Evolutionary conservation across 2,113 vertebrate species (phyloP).

Genomic region (Psittacula cyanocephala): DNA sequence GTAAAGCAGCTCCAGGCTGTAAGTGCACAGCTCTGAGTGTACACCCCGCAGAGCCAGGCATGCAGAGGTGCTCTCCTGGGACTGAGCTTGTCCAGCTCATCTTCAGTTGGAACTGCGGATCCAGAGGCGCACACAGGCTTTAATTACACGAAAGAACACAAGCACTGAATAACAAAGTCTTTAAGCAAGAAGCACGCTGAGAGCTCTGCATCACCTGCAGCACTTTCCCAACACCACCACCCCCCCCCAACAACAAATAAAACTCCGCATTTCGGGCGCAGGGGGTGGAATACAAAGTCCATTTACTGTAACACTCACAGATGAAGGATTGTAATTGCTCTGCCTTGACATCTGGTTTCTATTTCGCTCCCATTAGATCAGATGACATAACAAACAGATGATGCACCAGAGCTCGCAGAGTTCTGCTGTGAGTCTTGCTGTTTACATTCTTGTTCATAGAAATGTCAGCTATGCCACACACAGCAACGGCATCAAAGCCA

Average conservation of each 20-base stretch:
- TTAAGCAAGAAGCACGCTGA: not conserved
- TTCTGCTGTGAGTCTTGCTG: slow-evolving; percentile 31
- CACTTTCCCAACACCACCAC: not conserved
- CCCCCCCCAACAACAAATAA: not conserved
- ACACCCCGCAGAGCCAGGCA: not conserved
- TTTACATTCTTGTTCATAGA: slow-evolving; percentile 61
- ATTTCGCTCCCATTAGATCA: slow-evolving; percentile 54
- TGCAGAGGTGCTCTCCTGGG: not conserved
- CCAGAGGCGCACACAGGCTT: not conserved
- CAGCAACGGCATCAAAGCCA: not conserved
- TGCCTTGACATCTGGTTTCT: slow-evolving; percentile 68
- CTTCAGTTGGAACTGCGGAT: not conserved
- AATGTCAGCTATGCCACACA: slow-evolving; percentile 49
- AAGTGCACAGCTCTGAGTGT: not conserved
- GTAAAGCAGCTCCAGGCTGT: not conserved
- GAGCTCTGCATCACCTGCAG: not conserved
- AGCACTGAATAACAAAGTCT: slow-evolving; percentile 4
- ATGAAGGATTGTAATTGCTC: slow-evolving; percentile 21
- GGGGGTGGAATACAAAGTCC: not conserved
- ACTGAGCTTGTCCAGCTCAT: not conserved
- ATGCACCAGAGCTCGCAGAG: not conserved
- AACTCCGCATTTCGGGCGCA: not conserved
- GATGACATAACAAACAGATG: slow-evolving; percentile 68
- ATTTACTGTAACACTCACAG: not conserved
- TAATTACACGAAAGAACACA: not conserved